Evolutionary conservation across 2,888 invertebrate species (phyloP).

Genomic region (Hydraecia micacea): DNA sequence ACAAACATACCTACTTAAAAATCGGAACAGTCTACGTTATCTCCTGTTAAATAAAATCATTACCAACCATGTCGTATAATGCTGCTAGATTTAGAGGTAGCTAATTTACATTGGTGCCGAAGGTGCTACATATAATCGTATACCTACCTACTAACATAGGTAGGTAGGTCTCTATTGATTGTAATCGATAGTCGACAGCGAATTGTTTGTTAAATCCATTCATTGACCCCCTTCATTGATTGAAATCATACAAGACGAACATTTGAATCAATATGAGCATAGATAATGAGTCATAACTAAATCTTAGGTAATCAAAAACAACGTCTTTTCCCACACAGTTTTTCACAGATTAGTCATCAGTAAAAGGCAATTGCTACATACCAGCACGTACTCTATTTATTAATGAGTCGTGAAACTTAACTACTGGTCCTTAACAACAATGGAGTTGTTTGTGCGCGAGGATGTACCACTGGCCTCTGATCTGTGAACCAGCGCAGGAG

Average conservation of each 20-base stretch:
- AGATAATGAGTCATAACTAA: not conserved
- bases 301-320: not conserved
- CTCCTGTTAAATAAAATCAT: not conserved
- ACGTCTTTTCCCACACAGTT: constrained; percentile 11
- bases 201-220: not conserved
- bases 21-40: too few species aligned
- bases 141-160: not conserved
- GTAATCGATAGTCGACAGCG: not conserved
- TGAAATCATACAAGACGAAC: not conserved
- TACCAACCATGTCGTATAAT: not conserved
- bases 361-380: constrained; percentile 32
- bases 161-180: not conserved
- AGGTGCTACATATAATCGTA: not conserved
- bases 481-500: constrained; percentile 73
- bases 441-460: constrained; percentile 80
- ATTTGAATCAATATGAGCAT: not conserved
- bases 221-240: not conserved
- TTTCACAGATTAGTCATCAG: constrained; percentile 44
- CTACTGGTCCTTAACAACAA: constrained; percentile 61
- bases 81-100: not conserved
- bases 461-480: constrained; percentile 79
- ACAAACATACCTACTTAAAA: too few species aligned
- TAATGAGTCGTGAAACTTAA: constrained; percentile 55
- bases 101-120: not conserved
- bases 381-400: constrained; percentile 23